Conservation (phyloP, 2,797 vertebrate genomes). For the Sebastiscus albofasciatus region DNA sequence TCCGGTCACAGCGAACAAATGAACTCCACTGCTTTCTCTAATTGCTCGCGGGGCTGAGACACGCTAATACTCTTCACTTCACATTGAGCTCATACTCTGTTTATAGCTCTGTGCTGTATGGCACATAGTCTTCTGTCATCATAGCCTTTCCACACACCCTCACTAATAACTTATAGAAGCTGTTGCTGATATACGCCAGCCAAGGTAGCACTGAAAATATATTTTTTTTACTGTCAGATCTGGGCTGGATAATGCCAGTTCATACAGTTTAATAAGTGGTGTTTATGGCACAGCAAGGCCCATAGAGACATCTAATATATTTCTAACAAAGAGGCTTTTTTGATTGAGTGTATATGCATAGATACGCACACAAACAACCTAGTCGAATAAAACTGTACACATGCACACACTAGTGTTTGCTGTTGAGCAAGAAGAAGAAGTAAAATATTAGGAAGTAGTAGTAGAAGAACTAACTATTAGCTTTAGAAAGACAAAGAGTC, state of each 20-base stretch:
- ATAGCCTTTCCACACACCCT: conserved; percentile 60
- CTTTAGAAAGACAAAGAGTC: neutral
- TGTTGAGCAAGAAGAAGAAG: neutral
- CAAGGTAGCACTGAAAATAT: conserved; percentile 48
- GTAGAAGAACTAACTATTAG: neutral
- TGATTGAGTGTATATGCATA: conserved; percentile 34
- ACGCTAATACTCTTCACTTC: conserved; percentile 14
- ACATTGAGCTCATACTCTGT: conserved; percentile 43
- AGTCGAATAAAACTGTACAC: conserved; percentile 1
- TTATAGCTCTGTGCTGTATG: conserved; percentile 39
- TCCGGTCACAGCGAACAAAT: conserved; percentile 24
- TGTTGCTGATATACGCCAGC: conserved; percentile 64
- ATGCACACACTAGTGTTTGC: neutral
- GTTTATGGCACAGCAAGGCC: conserved; percentile 65
- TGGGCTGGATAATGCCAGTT: conserved; percentile 62
- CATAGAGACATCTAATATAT: conserved; percentile 49
- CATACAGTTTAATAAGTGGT: conserved; percentile 68
- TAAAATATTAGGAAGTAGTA: neutral
- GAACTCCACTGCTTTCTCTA: conserved; percentile 20
- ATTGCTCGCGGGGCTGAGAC: conserved; percentile 36
- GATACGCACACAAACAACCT: conserved; percentile 8
- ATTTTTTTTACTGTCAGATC: conserved; percentile 61
- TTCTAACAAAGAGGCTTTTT: conserved; percentile 65
- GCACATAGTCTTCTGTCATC: conserved; percentile 65
- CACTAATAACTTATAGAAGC: conserved; percentile 56